These are phyloP conservation scores for Gadus macrocephalus DNA, from an alignment of 2,113 vertebrate genomes.

Conservation along the genomic window DNA sequence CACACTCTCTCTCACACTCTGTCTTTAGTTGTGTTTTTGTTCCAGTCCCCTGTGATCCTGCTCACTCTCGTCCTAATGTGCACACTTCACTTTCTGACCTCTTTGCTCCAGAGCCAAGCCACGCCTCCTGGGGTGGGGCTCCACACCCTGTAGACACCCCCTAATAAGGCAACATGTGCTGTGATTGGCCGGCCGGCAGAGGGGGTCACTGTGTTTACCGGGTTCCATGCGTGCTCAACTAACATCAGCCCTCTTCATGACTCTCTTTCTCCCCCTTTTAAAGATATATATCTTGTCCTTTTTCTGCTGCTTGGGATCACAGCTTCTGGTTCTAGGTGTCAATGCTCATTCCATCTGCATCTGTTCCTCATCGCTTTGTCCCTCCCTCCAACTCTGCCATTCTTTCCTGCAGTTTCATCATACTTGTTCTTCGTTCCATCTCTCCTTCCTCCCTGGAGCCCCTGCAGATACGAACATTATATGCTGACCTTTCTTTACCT, in stretches of 20 bases:
- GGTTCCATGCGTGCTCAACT: conserved; percentile 18
- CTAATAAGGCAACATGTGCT: conserved; percentile 76
- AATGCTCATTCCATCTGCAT: neutral
- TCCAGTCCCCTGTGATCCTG: neutral
- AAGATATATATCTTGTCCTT: conserved; percentile 20
- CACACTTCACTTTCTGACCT: neutral
- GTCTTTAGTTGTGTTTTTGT: neutral
- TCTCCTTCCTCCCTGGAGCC: neutral
- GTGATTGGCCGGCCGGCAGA: conserved; percentile 64
- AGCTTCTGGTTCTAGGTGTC: conserved; percentile 1
- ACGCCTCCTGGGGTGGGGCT: conserved; percentile 12
- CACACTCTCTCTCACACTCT: conserved; percentile 1
- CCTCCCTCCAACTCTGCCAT: neutral
- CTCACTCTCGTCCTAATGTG: neutral
- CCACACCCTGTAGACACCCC: conserved; percentile 51
- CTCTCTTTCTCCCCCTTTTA: conserved; percentile 27
- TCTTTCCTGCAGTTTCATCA: neutral
- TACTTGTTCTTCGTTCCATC: neutral
- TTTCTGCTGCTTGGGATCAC: neutral
- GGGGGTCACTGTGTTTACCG: conserved; percentile 67
- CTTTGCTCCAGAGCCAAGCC: neutral
- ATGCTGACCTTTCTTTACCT: neutral
- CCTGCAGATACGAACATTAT: conserved; percentile 15
- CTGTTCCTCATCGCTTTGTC: neutral
- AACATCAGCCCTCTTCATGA: neutral